Base-by-base conservation (phyloP, 2,888 invertebrate species). In the Drosophila mimetica region DNA sequence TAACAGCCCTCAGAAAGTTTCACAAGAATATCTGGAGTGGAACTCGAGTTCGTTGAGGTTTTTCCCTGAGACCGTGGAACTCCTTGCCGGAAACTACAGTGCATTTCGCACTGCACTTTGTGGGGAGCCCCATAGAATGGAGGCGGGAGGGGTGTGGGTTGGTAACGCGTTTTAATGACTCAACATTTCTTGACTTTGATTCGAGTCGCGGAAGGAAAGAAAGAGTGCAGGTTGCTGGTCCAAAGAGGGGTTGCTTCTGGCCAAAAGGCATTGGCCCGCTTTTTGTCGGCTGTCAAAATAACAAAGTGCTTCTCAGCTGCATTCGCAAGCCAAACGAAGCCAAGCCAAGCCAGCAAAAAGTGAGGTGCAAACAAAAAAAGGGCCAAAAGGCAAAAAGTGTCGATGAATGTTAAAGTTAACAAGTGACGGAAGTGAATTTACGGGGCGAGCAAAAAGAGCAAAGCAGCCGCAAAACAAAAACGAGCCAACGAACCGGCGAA, bases 321-420 rank as follows among this genome's bases (percentile, higher is more conserved):
- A 60, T 60, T 60, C 60, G 47, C 64, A 30, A 4, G 30, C 30
- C 11, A 30, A 25, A 7, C 25, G 11, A 30, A 30, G 30, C 30
- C 30, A 9, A 11, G 39, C 18, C 42, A 7, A 53, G 78, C 63
- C 54, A 59, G 48, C 16, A 48, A 13, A 42, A 41, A 18, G 22
- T 46, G 22, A 13, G 34, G 34, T 39, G 34, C 34, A 44, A 60
- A 55, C 34, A 44, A 60, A 55, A 22, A 30, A 2, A 34, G 11
- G 14, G 59, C 64, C 64, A 57, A 58, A 79, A 52, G 61, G 65
- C 69, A 77, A 77, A 76, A 79, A 81, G 77, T 77, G 87, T 84
- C 84, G 82, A 84, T 80, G 87, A 79, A 75, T 86, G 87, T 84
- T 74, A 86, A 80, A 80, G 81, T 84, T 84, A 79, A 86, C 85